phyloP scores from a whole-genome alignment of 2,888 invertebrate species.

The Cynaeus angustus region DNA sequence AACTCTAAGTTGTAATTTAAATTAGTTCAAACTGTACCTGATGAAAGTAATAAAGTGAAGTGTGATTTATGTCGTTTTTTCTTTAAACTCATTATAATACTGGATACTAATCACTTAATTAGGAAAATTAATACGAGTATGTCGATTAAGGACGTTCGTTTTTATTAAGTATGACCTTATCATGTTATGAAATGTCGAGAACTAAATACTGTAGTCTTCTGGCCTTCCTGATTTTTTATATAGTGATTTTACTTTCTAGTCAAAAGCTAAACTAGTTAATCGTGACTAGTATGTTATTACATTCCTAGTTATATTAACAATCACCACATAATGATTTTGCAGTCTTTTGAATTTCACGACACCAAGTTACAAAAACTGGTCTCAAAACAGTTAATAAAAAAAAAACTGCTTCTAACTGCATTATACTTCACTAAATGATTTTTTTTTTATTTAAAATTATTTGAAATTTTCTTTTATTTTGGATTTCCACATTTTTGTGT shows the following conservation, averaged over 20 bases:
- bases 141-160: constrained; percentile 10
- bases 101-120: neutral
- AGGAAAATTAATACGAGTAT: neutral
- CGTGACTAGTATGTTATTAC: too few species aligned
- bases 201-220: constrained; percentile 6
- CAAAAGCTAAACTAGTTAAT: neutral
- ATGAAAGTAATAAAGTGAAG: neutral
- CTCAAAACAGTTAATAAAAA: too few species aligned
- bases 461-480: too few species aligned
- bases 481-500: too few species aligned
- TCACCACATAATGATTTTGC: too few species aligned
- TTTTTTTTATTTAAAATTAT: too few species aligned
- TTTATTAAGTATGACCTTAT: constrained; percentile 8
- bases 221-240: constrained; percentile 3
- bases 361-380: too few species aligned
- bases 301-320: too few species aligned
- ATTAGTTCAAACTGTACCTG: constrained; percentile 7
- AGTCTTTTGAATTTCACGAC: too few species aligned
- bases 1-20: constrained; percentile 11
- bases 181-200: constrained; percentile 8
- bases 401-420: too few species aligned
- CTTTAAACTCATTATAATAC: neutral
- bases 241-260: neutral
- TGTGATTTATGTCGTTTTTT: neutral
- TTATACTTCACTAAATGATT: too few species aligned